A percentile compares a stretch with the other conserved stretches of the same genome.
These are phyloP conservation scores for Cynoglossus semilaevis DNA, from an alignment of 2,113 vertebrate species.

Conservation along the genomic window DNA sequence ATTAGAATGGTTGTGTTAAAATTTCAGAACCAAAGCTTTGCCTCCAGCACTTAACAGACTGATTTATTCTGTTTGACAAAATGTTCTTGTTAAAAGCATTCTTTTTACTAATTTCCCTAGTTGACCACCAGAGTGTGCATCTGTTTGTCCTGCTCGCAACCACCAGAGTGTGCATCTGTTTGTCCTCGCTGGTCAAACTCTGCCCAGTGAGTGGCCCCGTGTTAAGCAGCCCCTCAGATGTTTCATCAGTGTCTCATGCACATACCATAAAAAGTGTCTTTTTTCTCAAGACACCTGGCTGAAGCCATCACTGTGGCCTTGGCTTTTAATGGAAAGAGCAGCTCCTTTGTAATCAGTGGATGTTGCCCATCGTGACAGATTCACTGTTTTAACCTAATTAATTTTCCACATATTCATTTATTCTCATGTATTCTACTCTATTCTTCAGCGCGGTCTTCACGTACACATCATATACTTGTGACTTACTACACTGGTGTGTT, in stretches of 20 bases:
- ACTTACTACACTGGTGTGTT: too few relatives aligned
- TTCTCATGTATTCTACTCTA: too few relatives aligned
- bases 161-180: too few relatives aligned
- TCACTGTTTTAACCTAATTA: too few relatives aligned
- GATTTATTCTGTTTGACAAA: too few relatives aligned
- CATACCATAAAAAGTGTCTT: slow-evolving; percentile 47
- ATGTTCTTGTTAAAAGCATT: not conserved
- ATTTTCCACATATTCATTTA: too few relatives aligned
- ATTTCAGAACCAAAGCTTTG: too few relatives aligned
- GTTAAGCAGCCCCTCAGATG: slow-evolving; percentile 39
- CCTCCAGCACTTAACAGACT: too few relatives aligned
- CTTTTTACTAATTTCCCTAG: not conserved
- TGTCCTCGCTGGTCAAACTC: too few relatives aligned
- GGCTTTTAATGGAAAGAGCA: not conserved
- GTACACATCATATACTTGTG: too few relatives aligned
- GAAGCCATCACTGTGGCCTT: slow-evolving; percentile 40
- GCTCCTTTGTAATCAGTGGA: slow-evolving; percentile 48
- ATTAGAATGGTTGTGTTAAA: too few relatives aligned
- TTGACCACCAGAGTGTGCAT: slow-evolving; percentile 52
- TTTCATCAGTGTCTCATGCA: slow-evolving; percentile 27
- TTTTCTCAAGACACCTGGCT: slow-evolving; percentile 51
- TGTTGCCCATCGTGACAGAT: slow-evolving; percentile 46
- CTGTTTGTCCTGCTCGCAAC: not conserved
- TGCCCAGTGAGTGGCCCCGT: slow-evolving; percentile 42
- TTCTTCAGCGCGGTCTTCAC: too few relatives aligned